Conservation (phyloP, 1,140 invertebrate genomes). For the Scaptomyza pallida region DNA sequence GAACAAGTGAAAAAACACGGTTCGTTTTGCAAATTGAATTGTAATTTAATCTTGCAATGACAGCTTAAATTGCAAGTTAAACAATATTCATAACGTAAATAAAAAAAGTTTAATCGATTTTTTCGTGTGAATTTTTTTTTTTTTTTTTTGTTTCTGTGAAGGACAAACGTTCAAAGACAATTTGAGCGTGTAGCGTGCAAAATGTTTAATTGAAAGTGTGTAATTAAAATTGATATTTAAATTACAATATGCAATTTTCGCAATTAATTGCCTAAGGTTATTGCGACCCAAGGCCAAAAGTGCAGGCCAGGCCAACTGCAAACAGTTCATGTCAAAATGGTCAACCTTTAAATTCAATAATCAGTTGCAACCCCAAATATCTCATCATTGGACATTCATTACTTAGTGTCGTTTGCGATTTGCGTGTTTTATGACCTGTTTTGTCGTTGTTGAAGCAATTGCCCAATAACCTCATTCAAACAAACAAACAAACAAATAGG, state of each 20-base stretch:
- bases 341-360: constrained; percentile 23
- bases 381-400: constrained; percentile 30
- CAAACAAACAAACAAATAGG: constrained; percentile 7
- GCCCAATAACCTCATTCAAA: constrained; percentile 36
- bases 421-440: constrained; percentile 21
- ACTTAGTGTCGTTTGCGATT: constrained; percentile 22
- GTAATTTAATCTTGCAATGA: no score
- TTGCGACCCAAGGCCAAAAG: constrained; percentile 17
- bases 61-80: no score
- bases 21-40: no score
- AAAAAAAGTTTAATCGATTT: no score
- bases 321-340: constrained; percentile 27
- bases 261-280: constrained; percentile 26
- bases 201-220: constrained; percentile 2
- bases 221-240: constrained; percentile 36
- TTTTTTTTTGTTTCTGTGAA: no score
- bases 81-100: no score
- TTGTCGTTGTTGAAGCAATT: neutral
- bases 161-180: neutral
- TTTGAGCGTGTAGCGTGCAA: neutral
- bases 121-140: no score
- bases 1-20: no score
- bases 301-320: constrained; percentile 10
- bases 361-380: constrained; percentile 1
- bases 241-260: constrained; percentile 23